phyloP scores from a whole-genome alignment of 2,888 invertebrate species.

The Polia nebulosa region DNA sequence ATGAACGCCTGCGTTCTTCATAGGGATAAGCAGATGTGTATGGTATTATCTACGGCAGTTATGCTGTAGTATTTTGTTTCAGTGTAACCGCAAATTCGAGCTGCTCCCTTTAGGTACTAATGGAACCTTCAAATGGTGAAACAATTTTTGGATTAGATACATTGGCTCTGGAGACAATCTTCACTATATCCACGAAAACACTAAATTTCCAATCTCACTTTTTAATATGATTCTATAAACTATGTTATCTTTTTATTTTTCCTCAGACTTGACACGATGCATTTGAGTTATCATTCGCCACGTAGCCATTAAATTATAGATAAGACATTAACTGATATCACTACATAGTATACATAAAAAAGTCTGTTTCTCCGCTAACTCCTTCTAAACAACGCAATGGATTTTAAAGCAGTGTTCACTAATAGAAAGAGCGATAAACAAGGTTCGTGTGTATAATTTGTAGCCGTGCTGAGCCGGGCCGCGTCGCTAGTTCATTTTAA shows the following conservation, averaged over 20 bases:
- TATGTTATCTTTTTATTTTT: constrained; percentile 16
- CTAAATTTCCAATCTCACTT: neutral
- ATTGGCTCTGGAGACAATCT: neutral
- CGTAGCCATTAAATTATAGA: constrained; percentile 28
- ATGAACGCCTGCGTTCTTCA: neutral
- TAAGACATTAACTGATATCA: constrained; percentile 30
- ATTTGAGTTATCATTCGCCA: constrained; percentile 34
- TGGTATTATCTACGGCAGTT: neutral
- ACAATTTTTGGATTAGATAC: neutral
- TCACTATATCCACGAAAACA: too few species aligned
- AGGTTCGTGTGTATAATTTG: too few species aligned
- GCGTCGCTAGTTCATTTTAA: too few species aligned
- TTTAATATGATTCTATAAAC: too few species aligned
- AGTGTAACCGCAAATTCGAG: too few species aligned
- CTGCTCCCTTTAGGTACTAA: too few species aligned
- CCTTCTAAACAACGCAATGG: too few species aligned
- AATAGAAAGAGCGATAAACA: too few species aligned
- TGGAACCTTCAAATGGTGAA: neutral
- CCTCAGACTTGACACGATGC: constrained; percentile 1
- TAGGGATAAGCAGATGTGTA: neutral
- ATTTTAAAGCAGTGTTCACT: too few species aligned
- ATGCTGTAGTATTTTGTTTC: neutral
- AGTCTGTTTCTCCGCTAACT: too few species aligned
- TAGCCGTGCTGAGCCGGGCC: too few species aligned
- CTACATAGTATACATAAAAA: too few species aligned